These are phyloP conservation scores for Cylindroiulus punctatus DNA, from an alignment of 2,888 invertebrate species.

Conservation along the genomic window DNA sequence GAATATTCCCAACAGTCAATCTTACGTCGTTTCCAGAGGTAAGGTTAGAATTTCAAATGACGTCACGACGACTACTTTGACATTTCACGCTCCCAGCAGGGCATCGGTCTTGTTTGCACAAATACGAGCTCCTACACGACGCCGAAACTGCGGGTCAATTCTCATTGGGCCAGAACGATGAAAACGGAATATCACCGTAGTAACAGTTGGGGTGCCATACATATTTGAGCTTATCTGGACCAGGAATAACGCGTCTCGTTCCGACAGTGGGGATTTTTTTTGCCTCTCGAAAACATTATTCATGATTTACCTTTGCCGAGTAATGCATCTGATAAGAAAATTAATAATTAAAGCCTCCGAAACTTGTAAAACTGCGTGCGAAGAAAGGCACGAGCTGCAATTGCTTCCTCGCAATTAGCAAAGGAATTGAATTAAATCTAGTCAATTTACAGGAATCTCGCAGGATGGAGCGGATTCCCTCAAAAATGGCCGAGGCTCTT, in stretches of 20 bases:
- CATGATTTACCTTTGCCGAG: neutral
- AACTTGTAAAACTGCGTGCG: neutral
- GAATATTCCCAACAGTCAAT: constrained; percentile 17
- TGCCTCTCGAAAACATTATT: neutral
- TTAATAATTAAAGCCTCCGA: neutral
- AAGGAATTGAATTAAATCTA: constrained; percentile 3
- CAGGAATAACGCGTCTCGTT: neutral
- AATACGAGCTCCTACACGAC: neutral
- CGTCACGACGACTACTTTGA: neutral
- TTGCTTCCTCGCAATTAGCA: constrained; percentile 19
- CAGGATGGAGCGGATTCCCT: neutral
- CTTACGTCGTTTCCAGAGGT: neutral
- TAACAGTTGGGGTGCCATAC: neutral
- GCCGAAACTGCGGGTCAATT: neutral
- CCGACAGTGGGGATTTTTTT: neutral
- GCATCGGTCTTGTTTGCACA: neutral
- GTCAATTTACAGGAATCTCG: neutral
- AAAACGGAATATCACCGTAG: neutral
- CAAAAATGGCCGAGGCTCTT: neutral
- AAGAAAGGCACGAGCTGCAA: neutral
- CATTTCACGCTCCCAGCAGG: neutral
- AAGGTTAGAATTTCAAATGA: constrained; percentile 23
- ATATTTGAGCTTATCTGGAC: neutral
- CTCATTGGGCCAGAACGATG: neutral
- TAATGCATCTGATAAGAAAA: neutral